Evolutionary conservation across 2,113 vertebrate genomes (phyloP).

Genomic region (Crotalus viridis): DNA sequence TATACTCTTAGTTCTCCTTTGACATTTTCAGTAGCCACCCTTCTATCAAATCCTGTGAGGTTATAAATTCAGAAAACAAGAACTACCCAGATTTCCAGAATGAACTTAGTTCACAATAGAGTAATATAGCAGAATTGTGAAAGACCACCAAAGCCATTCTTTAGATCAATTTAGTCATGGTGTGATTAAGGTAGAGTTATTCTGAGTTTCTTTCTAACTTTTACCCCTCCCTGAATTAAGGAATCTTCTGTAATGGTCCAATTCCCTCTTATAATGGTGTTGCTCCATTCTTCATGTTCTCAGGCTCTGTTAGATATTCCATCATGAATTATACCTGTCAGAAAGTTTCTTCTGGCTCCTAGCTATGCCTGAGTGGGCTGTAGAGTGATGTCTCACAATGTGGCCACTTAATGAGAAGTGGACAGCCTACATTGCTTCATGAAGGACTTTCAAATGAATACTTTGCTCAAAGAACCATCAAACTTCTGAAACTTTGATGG

Average conservation of each 20-base stretch:
- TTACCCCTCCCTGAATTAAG: background rate
- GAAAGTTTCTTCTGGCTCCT: background rate
- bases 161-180: background rate
- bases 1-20: background rate
- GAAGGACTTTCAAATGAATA: background rate
- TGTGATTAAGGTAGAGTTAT: background rate
- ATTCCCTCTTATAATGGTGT: background rate
- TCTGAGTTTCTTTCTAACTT: background rate
- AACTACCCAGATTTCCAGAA: background rate
- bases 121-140: background rate
- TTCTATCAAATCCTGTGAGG: background rate
- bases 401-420: background rate
- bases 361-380: background rate
- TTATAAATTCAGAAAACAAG: background rate
- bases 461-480: background rate
- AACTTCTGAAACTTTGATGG: background rate
- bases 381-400: background rate
- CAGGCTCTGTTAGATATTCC: background rate
- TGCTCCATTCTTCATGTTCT: background rate
- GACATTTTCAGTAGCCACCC: background rate
- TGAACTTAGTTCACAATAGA: background rate
- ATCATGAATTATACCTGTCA: background rate
- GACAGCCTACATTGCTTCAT: background rate
- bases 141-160: background rate
- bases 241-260: background rate